Percentiles rank a stretch among this genome's conserved stretches.
Evolutionary conservation across 2,113 vertebrate species (phyloP).

Genomic region (Podarcis cretensis): DNA sequence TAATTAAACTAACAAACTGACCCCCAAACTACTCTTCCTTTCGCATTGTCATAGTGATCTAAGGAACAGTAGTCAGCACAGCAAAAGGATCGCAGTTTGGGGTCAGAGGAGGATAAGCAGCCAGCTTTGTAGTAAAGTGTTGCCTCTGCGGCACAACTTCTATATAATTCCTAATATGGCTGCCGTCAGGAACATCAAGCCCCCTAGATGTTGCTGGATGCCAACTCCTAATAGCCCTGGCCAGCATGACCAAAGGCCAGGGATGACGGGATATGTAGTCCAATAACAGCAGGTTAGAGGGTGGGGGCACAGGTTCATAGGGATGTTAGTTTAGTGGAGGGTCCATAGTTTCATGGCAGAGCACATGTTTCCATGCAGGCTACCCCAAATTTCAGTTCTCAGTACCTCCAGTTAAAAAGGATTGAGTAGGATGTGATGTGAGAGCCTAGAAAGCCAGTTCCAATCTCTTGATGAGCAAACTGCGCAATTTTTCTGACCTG

Average conservation of each 20-base stretch:
- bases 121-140: neutral
- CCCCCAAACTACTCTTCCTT: neutral
- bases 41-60: neutral
- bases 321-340: neutral
- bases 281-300: neutral
- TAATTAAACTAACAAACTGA: conserved; percentile 12
- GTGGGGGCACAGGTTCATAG: neutral
- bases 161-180: neutral
- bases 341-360: neutral
- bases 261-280: neutral
- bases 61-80: too few species aligned
- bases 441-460: neutral
- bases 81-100: neutral
- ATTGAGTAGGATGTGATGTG: neutral
- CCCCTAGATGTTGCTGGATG: neutral
- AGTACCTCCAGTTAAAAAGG: too few species aligned
- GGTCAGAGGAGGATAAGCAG: neutral
- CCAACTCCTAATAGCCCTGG: neutral
- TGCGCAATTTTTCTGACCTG: neutral
- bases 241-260: neutral
- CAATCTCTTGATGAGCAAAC: too few species aligned
- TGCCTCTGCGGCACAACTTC: neutral
- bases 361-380: neutral
- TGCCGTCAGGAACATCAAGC: neutral
- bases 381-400: neutral